Conservation (phyloP, 2,888 invertebrate species). For the Drosophila atripex region DNA sequence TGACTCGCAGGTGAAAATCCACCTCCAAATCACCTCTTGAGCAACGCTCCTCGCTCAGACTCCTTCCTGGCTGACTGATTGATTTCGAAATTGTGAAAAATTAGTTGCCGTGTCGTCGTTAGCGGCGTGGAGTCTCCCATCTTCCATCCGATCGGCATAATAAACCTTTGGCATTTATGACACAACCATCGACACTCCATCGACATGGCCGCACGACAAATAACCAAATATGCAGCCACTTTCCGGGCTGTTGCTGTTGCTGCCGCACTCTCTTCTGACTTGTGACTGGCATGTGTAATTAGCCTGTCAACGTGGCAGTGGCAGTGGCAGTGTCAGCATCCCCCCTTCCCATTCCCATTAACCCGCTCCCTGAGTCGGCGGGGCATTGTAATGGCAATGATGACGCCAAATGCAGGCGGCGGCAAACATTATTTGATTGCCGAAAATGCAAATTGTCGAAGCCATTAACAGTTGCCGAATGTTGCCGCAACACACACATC, state of each 20-base stretch:
- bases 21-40: neutral
- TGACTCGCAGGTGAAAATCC: neutral
- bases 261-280: constrained; percentile 24
- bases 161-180: constrained; percentile 58
- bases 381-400: constrained; percentile 31
- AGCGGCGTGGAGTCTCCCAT: too few relatives aligned
- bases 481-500: constrained; percentile 23
- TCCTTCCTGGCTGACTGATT: neutral
- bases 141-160: constrained; percentile 30
- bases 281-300: constrained; percentile 74
- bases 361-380: too few relatives aligned
- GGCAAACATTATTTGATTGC: constrained; percentile 47
- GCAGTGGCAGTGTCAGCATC: neutral
- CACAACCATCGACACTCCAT: constrained; percentile 37
- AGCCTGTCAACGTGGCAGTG: constrained; percentile 43
- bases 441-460: constrained; percentile 48
- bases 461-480: constrained; percentile 39
- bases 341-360: too few relatives aligned
- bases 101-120: constrained; percentile 9
- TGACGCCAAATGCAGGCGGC: constrained; percentile 41
- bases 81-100: constrained; percentile 30
- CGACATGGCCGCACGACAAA: constrained; percentile 31
- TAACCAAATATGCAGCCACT: constrained; percentile 33
- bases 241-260: constrained; percentile 10
- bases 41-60: neutral